phyloP scores from a whole-genome alignment of 2,888 invertebrate species.

The Dysmachus trigonus region DNA sequence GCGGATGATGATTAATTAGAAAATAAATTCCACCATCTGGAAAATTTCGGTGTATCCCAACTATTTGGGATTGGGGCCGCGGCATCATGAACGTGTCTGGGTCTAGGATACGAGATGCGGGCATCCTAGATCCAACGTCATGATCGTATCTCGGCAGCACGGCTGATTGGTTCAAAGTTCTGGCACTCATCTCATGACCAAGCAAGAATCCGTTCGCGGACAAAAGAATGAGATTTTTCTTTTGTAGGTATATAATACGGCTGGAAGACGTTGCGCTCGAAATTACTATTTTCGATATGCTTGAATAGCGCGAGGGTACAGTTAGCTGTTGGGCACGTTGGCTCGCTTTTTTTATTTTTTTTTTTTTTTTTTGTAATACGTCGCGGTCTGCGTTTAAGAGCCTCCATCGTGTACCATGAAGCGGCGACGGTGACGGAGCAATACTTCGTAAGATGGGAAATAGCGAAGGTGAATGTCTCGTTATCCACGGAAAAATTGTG shows the following conservation, averaged over 20 bases:
- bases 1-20: conserved; percentile 12
- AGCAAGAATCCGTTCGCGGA: neutral
- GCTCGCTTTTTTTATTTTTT: too few species aligned
- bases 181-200: conserved; percentile 18
- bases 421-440: neutral
- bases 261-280: neutral
- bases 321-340: conserved; percentile 7
- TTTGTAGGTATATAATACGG: too few species aligned
- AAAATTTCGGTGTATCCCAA: neutral
- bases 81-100: neutral
- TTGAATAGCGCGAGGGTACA: conserved; percentile 15
- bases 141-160: neutral
- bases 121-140: neutral
- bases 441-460: conserved; percentile 1
- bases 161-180: conserved; percentile 13
- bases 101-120: conserved; percentile 21
- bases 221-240: neutral
- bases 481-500: conserved; percentile 16
- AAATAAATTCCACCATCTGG: conserved; percentile 6
- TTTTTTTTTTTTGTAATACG: conserved; percentile 13
- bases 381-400: neutral
- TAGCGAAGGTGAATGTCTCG: conserved; percentile 21
- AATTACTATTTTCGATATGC: conserved; percentile 33
- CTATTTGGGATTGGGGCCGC: neutral
- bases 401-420: neutral